phyloP scores from a whole-genome alignment of 2,113 vertebrate genomes.

The Dasyurus viverrinus region DNA sequence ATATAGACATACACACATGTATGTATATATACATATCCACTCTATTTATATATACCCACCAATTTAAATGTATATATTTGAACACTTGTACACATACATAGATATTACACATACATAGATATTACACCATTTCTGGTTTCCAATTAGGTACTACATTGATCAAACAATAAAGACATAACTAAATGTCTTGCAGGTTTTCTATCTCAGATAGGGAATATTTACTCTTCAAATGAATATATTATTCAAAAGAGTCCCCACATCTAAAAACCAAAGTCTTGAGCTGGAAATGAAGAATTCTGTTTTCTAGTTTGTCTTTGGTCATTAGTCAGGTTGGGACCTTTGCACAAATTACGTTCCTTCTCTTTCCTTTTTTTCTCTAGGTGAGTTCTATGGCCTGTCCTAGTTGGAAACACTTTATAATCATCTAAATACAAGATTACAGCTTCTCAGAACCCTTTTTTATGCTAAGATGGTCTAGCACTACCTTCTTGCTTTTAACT shows the following conservation, averaged over 20 bases:
- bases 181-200: background rate
- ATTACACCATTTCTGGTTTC: background rate
- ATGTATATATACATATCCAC: background rate
- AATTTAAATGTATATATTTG: background rate
- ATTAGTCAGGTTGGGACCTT: background rate
- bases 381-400: background rate
- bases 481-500: conserved; percentile 30
- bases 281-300: background rate
- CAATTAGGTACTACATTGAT: background rate
- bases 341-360: background rate
- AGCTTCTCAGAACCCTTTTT: conserved; percentile 18
- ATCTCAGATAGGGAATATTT: background rate
- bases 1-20: background rate
- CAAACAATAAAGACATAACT: background rate
- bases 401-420: background rate
- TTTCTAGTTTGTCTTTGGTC: background rate
- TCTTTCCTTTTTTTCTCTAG: background rate
- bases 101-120: background rate
- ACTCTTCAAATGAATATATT: background rate
- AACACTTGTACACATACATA: background rate
- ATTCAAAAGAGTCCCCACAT: background rate
- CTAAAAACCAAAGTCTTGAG: background rate
- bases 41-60: background rate
- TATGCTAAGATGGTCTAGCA: background rate
- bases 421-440: background rate